Evolutionary conservation across 2,113 vertebrate genomes (phyloP), one percentile per base, ranked within the genome.

Genomic region (Calonectris borealis): DNA sequence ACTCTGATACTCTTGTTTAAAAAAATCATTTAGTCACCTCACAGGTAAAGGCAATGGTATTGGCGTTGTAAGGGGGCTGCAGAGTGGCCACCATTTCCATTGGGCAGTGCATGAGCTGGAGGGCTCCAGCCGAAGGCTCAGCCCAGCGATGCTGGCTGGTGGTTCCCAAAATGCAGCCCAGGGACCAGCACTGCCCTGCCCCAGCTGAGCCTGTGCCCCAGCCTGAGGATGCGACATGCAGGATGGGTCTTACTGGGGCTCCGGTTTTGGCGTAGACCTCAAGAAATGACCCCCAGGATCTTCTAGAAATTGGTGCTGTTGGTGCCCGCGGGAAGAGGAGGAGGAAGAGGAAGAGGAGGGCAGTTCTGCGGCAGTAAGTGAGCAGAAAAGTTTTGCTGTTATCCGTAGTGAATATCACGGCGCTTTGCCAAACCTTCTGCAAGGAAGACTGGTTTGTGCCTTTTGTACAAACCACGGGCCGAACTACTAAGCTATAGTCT

Each of bases 331-430:
- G 55, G 83, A 84, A n/a, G 49, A 57, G 19, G 48, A 51, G 48
- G 57, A n/a, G 32, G 36, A 84, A 38, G 24, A 34, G 31, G 36
- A 84, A 38, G 24, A 72, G 40, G 13, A 86, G 48, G 44, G 55
- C 51, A 61, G 44, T 22, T 94, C 83, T 86, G 52, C 1, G 3
- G 52, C 80, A 71, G 42, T 16, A 58, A 78, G 31, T 0, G 26
- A 71, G 80, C 57, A 89, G 60, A 64, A 79, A 49, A 83, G 38
- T n/a, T 75, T 51, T 54, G 60, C 64, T 49, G 14, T 27, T 83
- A 20, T 5, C 40, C 5, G 0, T 14, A 58, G 46, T 17, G 58
- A 79, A 2, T 10, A 7, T 12, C n/a, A 29, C 0, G 0, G n/a
- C 1, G 4, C 80, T 86, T 46, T 57, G 55, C 48, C 72, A 86